Base-by-base conservation (phyloP, 2,888 invertebrate species). In the Parnassius smintheus region DNA sequence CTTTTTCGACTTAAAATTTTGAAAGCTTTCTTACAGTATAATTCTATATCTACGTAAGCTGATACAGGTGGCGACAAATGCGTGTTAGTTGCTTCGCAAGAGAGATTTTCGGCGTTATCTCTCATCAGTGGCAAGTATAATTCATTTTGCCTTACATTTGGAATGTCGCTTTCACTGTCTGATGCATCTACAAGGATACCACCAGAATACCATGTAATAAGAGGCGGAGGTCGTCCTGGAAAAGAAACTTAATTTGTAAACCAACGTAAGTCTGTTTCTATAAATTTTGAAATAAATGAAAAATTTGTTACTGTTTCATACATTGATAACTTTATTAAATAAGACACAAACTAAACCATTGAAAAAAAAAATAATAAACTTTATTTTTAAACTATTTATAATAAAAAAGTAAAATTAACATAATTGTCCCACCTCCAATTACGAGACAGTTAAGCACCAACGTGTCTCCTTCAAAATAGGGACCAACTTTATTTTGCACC, bases 161-260 rank as follows among this genome's bases (percentile, higher is more conserved):
- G 93, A 46, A 92, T 88, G 67, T 94, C 94, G 35, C 94, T 93
- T 66, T 94, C 89, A 25, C 93, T 92, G 74, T 95, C 95, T 73
- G 93, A 95, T 46, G 93, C 93, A 74, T 96, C 95, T 62, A 96
- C 91, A 50, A 96, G 90, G 2, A 94, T 94, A 68, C 94, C 94
- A 68, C 95, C 96, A 65, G 95, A 94, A 93, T 95, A 96, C 96
- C 96, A 96, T 64, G 94, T 95, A 67, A 96, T 94, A 7, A 93
- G 92, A 0, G 96, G 96, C 18, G 94, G 92, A 0, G 96, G 96
- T 62, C 94, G 94, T 71, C 96, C 96, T 96, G 82, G 9, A 70
- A 70, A 59, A 49, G 45, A 46, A 41, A 35, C 4, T 18, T 18
- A 18, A 18, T 25, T 2, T n/a, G 9, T 18, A 54, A 48, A 56